Evolutionary conservation across 1,140 invertebrate species (phyloP).

Genomic region (Microplitis mediator): DNA sequence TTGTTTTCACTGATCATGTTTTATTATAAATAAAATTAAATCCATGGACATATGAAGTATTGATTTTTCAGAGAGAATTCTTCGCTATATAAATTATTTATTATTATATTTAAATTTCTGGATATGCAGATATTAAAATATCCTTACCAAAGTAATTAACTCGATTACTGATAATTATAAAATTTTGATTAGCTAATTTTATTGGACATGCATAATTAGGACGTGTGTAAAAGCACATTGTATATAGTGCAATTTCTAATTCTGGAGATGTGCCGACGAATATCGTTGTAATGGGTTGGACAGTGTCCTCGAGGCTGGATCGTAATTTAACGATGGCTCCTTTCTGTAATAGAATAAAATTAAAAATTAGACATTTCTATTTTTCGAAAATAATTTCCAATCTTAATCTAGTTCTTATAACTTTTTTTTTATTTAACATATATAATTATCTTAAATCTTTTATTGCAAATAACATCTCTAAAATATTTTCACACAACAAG

Average conservation of each 20-base stretch:
- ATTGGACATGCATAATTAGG: conserved; percentile 63
- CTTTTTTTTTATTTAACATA: too few species aligned
- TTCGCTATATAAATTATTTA: not conserved
- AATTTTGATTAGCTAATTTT: conserved; percentile 51
- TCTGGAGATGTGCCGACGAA: conserved; percentile 75
- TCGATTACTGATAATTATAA: conserved; percentile 56
- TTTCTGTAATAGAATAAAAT: conserved; percentile 52
- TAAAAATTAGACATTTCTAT: not conserved
- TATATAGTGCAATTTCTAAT: conserved; percentile 73
- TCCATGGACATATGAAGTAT: too few species aligned
- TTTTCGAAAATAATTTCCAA: too few species aligned
- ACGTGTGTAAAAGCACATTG: conserved; percentile 66
- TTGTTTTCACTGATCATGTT: not conserved
- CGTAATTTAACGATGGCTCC: conserved; percentile 62
- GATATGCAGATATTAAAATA: conserved; percentile 53
- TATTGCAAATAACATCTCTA: too few species aligned
- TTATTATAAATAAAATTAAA: not conserved
- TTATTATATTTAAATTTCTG: conserved; percentile 43
- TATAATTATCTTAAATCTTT: too few species aligned
- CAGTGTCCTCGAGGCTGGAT: conserved; percentile 61
- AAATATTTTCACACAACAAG: too few species aligned
- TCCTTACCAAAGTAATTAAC: conserved; percentile 60
- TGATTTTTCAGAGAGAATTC: not conserved
- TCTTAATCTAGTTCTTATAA: too few species aligned
- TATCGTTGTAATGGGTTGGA: conserved; percentile 65